Conservation (phyloP, 1,140 invertebrate species). For the Octopus sinensis region DNA sequence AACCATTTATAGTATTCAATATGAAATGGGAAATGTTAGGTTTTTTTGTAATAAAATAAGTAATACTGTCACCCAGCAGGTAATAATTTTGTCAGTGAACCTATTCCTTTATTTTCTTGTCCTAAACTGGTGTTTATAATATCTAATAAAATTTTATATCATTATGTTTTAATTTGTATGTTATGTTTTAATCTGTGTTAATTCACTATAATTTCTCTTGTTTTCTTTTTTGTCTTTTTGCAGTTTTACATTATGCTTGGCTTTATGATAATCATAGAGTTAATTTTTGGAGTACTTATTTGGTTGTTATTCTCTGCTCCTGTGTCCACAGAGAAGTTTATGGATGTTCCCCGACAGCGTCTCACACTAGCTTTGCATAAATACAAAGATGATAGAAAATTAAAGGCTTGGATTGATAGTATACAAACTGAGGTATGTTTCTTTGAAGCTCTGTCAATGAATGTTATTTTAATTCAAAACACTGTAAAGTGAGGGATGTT, state of each 20-base stretch:
- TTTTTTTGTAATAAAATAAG: too few relatives aligned
- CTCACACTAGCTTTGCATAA: slow-evolving; percentile 84
- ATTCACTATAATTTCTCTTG: background rate
- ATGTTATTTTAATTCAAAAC: too few relatives aligned
- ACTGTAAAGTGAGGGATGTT: too few relatives aligned
- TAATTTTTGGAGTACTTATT: slow-evolving; percentile 80
- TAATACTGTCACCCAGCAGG: too few relatives aligned
- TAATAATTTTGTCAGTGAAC: too few relatives aligned
- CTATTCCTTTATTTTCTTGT: too few relatives aligned
- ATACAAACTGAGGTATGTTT: slow-evolving; percentile 78
- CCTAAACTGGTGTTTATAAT: too few relatives aligned
- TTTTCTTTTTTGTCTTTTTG: slow-evolving; percentile 42
- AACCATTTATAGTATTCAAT: too few relatives aligned
- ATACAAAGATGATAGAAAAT: slow-evolving; percentile 84
- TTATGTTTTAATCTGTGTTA: too few relatives aligned
- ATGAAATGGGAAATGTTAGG: too few relatives aligned
- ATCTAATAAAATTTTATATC: too few relatives aligned
- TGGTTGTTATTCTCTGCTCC: slow-evolving; percentile 64
- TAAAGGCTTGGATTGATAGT: slow-evolving; percentile 89
- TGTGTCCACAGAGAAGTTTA: slow-evolving; percentile 17
- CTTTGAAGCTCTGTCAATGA: background rate
- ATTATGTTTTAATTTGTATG: too few relatives aligned
- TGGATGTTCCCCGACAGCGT: slow-evolving; percentile 70
- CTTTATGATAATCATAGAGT: slow-evolving; percentile 82
- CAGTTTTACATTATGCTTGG: slow-evolving; percentile 84